phyloP scores from a whole-genome alignment of 1,140 invertebrate species.

The Oncopeltus fasciatus region DNA sequence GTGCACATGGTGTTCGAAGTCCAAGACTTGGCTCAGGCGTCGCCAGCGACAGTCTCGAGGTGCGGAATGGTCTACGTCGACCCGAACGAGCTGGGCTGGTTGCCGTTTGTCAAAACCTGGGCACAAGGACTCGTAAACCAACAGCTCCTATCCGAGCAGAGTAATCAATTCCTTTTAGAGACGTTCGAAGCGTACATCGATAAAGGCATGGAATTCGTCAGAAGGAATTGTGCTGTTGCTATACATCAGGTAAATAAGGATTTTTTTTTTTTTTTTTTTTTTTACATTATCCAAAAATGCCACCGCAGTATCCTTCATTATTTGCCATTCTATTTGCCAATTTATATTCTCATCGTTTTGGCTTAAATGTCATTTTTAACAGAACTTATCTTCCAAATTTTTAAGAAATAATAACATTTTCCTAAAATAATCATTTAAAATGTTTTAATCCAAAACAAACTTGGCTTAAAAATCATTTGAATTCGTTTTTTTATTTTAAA shows the following conservation, averaged over 20 bases:
- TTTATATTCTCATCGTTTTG: no score
- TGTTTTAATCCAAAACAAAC: no score
- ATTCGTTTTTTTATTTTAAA: no score
- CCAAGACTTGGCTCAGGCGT: constrained; percentile 68
- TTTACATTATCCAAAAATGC: no score
- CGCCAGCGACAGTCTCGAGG: constrained; percentile 74
- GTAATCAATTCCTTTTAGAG: constrained; percentile 38
- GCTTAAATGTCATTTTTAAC: no score
- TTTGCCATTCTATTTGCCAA: no score
- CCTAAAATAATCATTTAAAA: no score
- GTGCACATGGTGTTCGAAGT: constrained; percentile 82
- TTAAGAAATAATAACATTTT: no score
- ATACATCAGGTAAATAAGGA: constrained; percentile 47
- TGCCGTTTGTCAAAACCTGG: constrained; percentile 70
- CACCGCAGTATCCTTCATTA: no score
- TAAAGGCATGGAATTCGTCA: constrained; percentile 45
- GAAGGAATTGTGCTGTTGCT: constrained; percentile 43
- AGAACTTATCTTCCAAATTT: no score
- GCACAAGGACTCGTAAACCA: constrained; percentile 41
- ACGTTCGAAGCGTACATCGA: constrained; percentile 50
- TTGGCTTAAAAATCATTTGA: no score
- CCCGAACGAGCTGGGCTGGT: constrained; percentile 61
- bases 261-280: no score
- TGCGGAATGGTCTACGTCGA: constrained; percentile 77
- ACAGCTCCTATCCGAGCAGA: constrained; percentile 35